A percentile compares a stretch with the other conserved stretches of the same genome.
These are phyloP conservation scores for Harpalus rubripes DNA, from an alignment of 2,888 invertebrate genomes.

Conservation along the genomic window DNA sequence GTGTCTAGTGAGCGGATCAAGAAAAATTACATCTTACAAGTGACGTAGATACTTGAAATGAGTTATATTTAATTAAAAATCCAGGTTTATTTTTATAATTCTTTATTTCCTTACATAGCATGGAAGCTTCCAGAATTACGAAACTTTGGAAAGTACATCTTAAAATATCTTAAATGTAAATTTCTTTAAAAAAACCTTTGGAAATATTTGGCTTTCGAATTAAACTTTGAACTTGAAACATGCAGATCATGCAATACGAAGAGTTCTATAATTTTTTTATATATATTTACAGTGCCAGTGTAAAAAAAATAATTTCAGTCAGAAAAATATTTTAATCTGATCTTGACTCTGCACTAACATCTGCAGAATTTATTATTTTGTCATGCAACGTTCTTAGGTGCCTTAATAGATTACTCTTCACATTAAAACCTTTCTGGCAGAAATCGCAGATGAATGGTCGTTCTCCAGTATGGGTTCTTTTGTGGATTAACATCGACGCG, in stretches of 20 bases:
- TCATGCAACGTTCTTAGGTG: slow-evolving; percentile 88
- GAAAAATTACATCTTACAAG: too few relatives aligned
- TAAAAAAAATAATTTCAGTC: slow-evolving; percentile 39
- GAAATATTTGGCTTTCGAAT: slow-evolving; percentile 25
- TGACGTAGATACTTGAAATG: too few relatives aligned
- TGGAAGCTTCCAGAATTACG: slow-evolving; percentile 68
- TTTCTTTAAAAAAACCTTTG: slow-evolving; percentile 27
- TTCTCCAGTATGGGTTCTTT: slow-evolving; percentile 87
- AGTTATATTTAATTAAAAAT: too few relatives aligned
- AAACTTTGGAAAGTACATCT: slow-evolving; percentile 50
- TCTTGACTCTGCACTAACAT: slow-evolving; percentile 70
- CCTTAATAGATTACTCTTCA: slow-evolving; percentile 87
- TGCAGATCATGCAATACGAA: slow-evolving; percentile 46
- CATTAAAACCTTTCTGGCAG: slow-evolving; percentile 89
- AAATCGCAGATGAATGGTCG: slow-evolving; percentile 86
- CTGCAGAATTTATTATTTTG: slow-evolving; percentile 79
- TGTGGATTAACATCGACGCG: slow-evolving; percentile 89
- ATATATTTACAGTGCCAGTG: slow-evolving; percentile 36
- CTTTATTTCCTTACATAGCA: slow-evolving; percentile 56
- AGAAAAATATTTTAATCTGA: slow-evolving; percentile 26
- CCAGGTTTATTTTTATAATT: not conserved
- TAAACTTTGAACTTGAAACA: slow-evolving; percentile 33
- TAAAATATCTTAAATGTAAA: slow-evolving; percentile 16
- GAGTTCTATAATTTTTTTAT: slow-evolving; percentile 19
- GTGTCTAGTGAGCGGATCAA: too few relatives aligned